Evolutionary conservation across 2,888 invertebrate genomes (phyloP).

Genomic region (Strigamia maritima): DNA sequence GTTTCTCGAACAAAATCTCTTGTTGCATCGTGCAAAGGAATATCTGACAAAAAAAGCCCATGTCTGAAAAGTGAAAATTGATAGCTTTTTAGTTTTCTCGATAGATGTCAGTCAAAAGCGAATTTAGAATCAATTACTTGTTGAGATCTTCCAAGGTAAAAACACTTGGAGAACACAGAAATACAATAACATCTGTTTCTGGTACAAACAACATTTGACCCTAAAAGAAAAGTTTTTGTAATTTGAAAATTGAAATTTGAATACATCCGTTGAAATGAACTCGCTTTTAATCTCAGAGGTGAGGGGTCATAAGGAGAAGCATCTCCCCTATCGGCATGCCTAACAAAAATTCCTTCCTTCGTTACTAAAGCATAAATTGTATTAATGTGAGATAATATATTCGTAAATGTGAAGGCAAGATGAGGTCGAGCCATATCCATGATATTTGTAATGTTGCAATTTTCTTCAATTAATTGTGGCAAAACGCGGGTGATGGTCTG

Average conservation of each 20-base stretch:
- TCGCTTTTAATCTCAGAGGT: constrained; percentile 43
- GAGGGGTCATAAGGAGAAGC: constrained; percentile 45
- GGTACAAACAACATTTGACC: constrained; percentile 93
- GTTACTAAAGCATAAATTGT: constrained; percentile 88
- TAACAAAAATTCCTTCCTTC: constrained; percentile 60
- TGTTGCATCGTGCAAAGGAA: constrained; percentile 92
- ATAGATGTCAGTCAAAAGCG: too few species aligned
- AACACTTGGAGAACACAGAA: constrained; percentile 92
- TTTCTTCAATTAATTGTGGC: constrained; percentile 61
- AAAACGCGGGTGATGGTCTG: constrained; percentile 81
- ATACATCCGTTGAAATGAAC: neutral
- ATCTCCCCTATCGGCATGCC: constrained; percentile 39
- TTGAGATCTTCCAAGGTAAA: constrained; percentile 80
- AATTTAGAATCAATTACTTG: too few species aligned
- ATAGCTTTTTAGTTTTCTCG: too few species aligned
- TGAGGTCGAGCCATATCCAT: constrained; percentile 85
- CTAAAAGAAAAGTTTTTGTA: constrained; percentile 55
- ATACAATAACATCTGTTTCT: constrained; percentile 83
- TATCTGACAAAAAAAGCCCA: constrained; percentile 88
- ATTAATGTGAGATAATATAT: constrained; percentile 88
- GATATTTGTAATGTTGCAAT: constrained; percentile 77
- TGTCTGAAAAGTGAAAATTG: constrained; percentile 59
- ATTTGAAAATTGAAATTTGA: neutral
- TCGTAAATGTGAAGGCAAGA: constrained; percentile 82
- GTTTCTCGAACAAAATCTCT: constrained; percentile 91